Evolutionary conservation across 2,797 vertebrate species (phyloP).

Genomic region (Tragelaphus eurycerus): DNA sequence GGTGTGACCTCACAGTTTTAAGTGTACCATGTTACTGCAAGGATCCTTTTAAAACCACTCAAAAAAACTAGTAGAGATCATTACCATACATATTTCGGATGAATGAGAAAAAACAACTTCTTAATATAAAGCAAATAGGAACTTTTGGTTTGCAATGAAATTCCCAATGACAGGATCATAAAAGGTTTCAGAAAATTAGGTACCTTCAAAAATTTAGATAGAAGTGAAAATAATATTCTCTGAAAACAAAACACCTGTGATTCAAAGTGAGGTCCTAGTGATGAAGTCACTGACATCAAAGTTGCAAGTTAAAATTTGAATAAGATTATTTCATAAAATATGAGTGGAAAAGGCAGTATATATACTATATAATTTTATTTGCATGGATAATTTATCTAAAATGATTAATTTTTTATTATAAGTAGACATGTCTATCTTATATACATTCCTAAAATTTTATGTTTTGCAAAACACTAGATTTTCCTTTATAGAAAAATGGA

Average conservation of each 20-base stretch:
- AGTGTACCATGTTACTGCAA: neutral
- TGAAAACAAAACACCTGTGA: neutral
- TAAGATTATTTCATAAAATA: slow-evolving; percentile 8
- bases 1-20: neutral
- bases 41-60: neutral
- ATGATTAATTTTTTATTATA: neutral
- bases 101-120: neutral
- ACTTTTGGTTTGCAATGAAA: neutral
- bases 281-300: neutral
- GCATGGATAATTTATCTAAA: neutral
- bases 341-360: neutral
- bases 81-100: neutral
- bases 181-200: neutral
- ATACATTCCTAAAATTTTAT: neutral
- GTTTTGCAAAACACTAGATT: neutral
- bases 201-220: neutral
- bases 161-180: neutral
- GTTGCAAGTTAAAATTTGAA: neutral
- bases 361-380: neutral
- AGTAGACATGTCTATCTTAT: neutral
- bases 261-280: neutral
- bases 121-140: neutral
- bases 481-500: neutral
- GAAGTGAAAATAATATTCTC: neutral
- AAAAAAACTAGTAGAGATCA: neutral